A percentile compares a stretch with the other conserved stretches of the same genome.
phyloP scores from a whole-genome alignment of 2,797 vertebrate species.

The Limnodromus scolopaceus region DNA sequence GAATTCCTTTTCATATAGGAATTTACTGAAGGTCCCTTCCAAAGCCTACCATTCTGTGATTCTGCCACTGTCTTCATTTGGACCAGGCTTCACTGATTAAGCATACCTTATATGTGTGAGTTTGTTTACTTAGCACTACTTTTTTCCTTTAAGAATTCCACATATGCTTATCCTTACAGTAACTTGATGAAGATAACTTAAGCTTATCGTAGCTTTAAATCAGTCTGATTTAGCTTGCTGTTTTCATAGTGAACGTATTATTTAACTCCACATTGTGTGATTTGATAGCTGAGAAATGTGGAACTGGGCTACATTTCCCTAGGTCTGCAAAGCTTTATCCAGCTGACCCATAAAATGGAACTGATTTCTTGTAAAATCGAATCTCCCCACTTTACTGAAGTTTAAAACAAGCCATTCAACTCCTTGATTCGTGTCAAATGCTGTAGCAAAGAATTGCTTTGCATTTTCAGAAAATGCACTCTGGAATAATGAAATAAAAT shows the following conservation, averaged over 20 bases:
- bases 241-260: neutral
- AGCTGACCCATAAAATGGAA: neutral
- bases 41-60: neutral
- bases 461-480: neutral
- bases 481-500: neutral
- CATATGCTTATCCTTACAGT: neutral
- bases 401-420: neutral
- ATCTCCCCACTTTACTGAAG: neutral
- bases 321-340: neutral
- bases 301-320: neutral
- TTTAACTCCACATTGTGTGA: neutral
- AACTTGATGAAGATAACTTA: neutral
- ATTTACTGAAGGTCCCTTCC: neutral
- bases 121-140: neutral
- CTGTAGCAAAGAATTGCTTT: neutral
- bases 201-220: neutral
- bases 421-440: neutral
- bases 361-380: neutral
- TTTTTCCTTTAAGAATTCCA: neutral
- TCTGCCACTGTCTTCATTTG: neutral
- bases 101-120: rapidly evolving
- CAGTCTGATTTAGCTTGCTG: neutral
- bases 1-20: neutral
- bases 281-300: neutral
- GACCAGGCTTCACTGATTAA: neutral